Conservation (phyloP, 2,888 invertebrate genomes). For the Tridacna gigas region DNA sequence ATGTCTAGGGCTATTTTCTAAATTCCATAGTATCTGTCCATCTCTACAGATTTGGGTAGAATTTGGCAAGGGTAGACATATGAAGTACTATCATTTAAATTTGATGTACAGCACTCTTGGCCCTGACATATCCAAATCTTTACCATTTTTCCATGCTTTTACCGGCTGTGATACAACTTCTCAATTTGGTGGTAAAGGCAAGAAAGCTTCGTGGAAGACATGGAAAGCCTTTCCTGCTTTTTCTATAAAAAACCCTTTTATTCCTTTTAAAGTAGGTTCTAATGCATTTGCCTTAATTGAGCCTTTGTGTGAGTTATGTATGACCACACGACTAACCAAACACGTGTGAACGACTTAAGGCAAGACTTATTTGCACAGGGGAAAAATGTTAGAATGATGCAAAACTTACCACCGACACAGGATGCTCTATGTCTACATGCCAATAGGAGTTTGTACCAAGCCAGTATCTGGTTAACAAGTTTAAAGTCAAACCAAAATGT, state of each 20-base stretch:
- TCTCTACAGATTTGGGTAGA: constrained; percentile 45
- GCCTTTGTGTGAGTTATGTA: background rate
- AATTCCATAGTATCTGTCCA: background rate
- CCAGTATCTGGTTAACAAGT: no score
- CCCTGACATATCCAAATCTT: constrained; percentile 42
- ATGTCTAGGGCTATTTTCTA: background rate
- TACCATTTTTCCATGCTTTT: constrained; percentile 66
- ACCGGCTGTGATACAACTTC: constrained; percentile 68
- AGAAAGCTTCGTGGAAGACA: no score
- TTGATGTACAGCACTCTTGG: constrained; percentile 50
- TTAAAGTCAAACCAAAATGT: no score
- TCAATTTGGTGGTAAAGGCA: constrained; percentile 61
- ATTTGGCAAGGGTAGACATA: no score
- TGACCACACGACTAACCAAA: constrained; percentile 3
- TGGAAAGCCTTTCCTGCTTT: no score
- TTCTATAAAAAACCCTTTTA: constrained; percentile 4
- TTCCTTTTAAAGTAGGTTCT: background rate
- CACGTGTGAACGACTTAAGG: no score
- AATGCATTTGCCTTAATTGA: background rate
- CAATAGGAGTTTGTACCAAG: no score
- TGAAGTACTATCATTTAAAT: no score
- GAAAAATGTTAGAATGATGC: no score
- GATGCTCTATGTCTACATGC: no score
- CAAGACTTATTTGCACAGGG: background rate
- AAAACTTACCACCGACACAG: no score